These are phyloP conservation scores for Icerya purchasi DNA, from an alignment of 2,888 invertebrate genomes.

Conservation along the genomic window DNA sequence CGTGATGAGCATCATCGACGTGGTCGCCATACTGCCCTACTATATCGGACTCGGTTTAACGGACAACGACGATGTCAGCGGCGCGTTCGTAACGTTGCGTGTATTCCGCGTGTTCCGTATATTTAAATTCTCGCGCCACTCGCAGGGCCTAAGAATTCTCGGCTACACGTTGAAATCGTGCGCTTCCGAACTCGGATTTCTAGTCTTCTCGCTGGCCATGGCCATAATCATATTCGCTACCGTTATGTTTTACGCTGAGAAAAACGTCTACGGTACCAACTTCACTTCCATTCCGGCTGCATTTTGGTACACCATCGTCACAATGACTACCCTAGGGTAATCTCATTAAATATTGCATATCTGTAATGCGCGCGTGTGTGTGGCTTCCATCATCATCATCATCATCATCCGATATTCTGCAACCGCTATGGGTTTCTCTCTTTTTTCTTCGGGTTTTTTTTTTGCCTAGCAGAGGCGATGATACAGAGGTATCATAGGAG, in stretches of 20 bases:
- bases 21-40: constrained; percentile 96
- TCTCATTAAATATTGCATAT: too few species aligned
- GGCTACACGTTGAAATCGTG: constrained; percentile 98
- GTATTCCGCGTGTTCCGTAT: constrained; percentile 99
- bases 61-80: constrained; percentile 95
- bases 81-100: constrained; percentile 93
- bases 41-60: constrained; percentile 95
- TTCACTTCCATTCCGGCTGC: constrained; percentile 99
- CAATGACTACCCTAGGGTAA: constrained; percentile 98
- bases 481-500: too few species aligned
- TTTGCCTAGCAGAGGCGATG: too few species aligned
- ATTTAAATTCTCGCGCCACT: constrained; percentile 99
- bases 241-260: constrained; percentile 99
- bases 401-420: too few species aligned
- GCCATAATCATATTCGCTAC: constrained; percentile 99
- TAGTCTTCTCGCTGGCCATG: constrained; percentile 98
- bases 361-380: too few species aligned
- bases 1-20: constrained; percentile 98
- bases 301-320: constrained; percentile 99
- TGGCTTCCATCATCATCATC: too few species aligned
- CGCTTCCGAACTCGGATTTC: constrained; percentile 95
- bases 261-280: constrained; percentile 87
- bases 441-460: too few species aligned
- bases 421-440: too few species aligned
- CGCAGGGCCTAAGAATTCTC: constrained; percentile 91